These are phyloP conservation scores for Trichechus manatus DNA, from an alignment of 2,113 vertebrate genomes.

Conservation along the genomic window DNA sequence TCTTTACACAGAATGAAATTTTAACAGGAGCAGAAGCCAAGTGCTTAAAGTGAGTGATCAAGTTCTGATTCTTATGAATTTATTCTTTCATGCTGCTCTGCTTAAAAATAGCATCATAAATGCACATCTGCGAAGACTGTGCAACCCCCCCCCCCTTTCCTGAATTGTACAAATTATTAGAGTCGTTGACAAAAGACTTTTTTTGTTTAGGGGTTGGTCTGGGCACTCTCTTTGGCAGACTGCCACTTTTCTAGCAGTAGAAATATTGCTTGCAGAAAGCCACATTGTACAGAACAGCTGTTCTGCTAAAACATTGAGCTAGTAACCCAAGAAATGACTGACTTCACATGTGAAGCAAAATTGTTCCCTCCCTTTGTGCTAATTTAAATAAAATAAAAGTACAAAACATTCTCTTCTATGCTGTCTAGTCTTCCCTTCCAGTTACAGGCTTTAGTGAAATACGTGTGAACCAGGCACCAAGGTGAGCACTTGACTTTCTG, in stretches of 20 bases:
- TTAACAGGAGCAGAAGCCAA: constrained; percentile 83
- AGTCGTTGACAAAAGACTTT: constrained; percentile 85
- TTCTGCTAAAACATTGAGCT: constrained; percentile 83
- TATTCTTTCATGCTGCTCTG: constrained; percentile 80
- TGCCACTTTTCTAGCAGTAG: constrained; percentile 81
- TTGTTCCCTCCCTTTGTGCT: constrained; percentile 76
- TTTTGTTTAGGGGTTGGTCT: constrained; percentile 85
- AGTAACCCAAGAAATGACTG: constrained; percentile 84
- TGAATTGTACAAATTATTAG: constrained; percentile 86
- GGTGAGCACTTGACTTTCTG: not conserved
- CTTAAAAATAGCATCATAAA: constrained; percentile 86
- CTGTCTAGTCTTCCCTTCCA: constrained; percentile 57
- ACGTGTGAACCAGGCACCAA: rapidly evolving
- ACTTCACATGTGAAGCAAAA: constrained; percentile 80
- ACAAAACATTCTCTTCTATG: constrained; percentile 57
- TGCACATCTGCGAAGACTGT: constrained; percentile 84
- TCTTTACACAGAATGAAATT: constrained; percentile 80
- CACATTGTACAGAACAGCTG: constrained; percentile 84
- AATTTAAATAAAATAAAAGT: constrained; percentile 80
- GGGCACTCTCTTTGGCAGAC: constrained; percentile 85
- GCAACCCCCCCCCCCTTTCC: constrained; percentile 60
- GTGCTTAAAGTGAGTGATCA: constrained; percentile 83
- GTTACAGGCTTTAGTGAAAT: not conserved
- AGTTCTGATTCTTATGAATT: constrained; percentile 75
- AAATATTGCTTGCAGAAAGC: constrained; percentile 83